These are phyloP conservation scores for Drosophila nebulosa DNA, from an alignment of 1,140 invertebrate species.

Conservation along the genomic window DNA sequence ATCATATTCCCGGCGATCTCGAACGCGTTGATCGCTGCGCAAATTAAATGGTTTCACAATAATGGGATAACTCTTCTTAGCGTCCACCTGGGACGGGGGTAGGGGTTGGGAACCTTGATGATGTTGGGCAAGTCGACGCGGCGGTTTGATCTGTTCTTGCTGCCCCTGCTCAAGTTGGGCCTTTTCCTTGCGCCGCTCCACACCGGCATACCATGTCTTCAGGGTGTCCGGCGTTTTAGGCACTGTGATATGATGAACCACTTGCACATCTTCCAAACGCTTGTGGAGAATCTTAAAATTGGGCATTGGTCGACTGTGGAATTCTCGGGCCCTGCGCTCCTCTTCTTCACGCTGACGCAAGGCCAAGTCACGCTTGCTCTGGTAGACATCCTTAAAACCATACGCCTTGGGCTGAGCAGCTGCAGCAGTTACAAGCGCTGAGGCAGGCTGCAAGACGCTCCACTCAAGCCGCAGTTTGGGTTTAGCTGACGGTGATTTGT, in stretches of 20 bases:
- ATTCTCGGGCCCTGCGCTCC: slow-evolving; percentile 64
- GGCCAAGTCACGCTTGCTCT: slow-evolving; percentile 45
- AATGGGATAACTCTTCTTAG: not conserved
- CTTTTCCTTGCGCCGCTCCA: slow-evolving; percentile 13
- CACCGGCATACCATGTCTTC: slow-evolving; percentile 36
- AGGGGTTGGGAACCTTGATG: not conserved
- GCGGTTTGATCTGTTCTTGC: not conserved
- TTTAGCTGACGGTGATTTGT: not conserved
- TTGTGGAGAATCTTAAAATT: slow-evolving; percentile 61
- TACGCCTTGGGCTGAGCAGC: slow-evolving; percentile 40
- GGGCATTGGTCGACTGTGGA: slow-evolving; percentile 67
- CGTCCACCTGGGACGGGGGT: not conserved
- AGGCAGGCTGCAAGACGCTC: slow-evolving; percentile 1
- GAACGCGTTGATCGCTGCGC: slow-evolving; percentile 55
- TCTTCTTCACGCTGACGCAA: slow-evolving; percentile 45
- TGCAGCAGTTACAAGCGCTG: not conserved
- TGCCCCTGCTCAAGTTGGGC: not conserved
- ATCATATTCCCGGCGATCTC: slow-evolving; percentile 64
- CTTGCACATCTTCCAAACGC: slow-evolving; percentile 24
- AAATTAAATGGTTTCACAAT: slow-evolving; percentile 51
- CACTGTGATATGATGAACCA: slow-evolving; percentile 53
- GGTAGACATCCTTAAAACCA: slow-evolving; percentile 42
- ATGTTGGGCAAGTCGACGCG: not conserved
- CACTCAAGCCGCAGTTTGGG: slow-evolving; percentile 32
- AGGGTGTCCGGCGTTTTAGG: slow-evolving; percentile 58